Evolutionary conservation across 1,140 invertebrate genomes (phyloP), one percentile per base, ranked within the genome.

Genomic region (Thereuonema tuberculata): DNA sequence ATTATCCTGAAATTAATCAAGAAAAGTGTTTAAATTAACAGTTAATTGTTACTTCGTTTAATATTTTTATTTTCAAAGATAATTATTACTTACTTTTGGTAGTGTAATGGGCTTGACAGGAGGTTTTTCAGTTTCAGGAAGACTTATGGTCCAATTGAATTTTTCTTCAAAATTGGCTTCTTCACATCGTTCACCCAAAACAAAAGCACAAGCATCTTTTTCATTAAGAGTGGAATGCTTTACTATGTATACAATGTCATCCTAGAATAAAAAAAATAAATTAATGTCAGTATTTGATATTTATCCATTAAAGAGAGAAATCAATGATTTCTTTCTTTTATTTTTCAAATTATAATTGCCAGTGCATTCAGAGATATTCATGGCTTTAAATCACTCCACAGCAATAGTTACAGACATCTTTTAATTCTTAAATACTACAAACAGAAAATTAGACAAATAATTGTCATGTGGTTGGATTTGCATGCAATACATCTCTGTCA

Each of bases 111-210:
- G 72, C 0, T 81, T 68, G 0, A 65, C 57, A 23, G 79, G 72
- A 15, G 87, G 89, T 69, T 94, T 93, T 0, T 85, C 84, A 25
- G 92, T 85, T 0, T 88, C 88, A 2, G 90, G 88, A 66, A 93
- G 89, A 2, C 83, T 80, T 0, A 93, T 85, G 67, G 87, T 83
- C 91, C 91, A 94, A 61, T 93, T 88, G 66, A 92, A 88, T 26
- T 85, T 83, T 0, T 89, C 87, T 72, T 90, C 90, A 60, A 14
- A 50, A 9, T 62, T 67, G 21, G 59, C 61, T 14, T 59, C 84
- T 1, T 86, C 89, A 68, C 91, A 94, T 25, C 86, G 87, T 67
- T 92, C 87, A 0, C 89, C 89, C 46, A 94, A 89, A 0, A 93
- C 83, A 68, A 93, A 89, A 68, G 88, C 91, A 72, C 91, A 94